phyloP scores from a whole-genome alignment of 2,888 invertebrate genomes.

The Calameuta idolon region DNA sequence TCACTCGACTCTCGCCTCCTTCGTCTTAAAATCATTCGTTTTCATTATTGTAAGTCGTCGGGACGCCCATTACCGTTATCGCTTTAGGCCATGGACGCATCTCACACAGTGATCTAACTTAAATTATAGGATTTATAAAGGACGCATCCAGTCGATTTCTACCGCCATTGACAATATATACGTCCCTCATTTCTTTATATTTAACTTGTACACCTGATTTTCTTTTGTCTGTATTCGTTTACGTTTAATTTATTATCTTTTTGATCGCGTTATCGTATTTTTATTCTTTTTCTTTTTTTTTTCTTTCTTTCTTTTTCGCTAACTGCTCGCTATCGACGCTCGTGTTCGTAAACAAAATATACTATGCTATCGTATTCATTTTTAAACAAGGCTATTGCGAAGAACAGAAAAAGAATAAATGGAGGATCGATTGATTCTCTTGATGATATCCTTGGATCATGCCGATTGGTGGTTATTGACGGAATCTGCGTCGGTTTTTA shows the following conservation, averaged over 20 bases:
- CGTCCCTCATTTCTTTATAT: background rate
- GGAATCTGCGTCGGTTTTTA: background rate
- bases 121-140: background rate
- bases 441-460: background rate
- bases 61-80: background rate
- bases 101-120: background rate
- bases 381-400: background rate
- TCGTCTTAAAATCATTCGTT: background rate
- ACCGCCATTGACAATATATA: background rate
- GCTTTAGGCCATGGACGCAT: background rate
- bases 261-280: background rate
- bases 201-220: background rate
- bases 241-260: background rate
- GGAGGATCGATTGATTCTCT: background rate
- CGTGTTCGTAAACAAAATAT: slow-evolving; percentile 10
- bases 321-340: background rate
- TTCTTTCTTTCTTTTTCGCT: background rate
- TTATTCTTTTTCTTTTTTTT: background rate
- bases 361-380: slow-evolving; percentile 3
- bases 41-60: background rate
- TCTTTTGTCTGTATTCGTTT: background rate
- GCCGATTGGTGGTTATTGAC: background rate
- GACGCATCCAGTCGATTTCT: background rate
- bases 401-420: background rate
- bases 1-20: background rate